phyloP scores from a whole-genome alignment of 2,797 vertebrate genomes.

The Danio tinwini region DNA sequence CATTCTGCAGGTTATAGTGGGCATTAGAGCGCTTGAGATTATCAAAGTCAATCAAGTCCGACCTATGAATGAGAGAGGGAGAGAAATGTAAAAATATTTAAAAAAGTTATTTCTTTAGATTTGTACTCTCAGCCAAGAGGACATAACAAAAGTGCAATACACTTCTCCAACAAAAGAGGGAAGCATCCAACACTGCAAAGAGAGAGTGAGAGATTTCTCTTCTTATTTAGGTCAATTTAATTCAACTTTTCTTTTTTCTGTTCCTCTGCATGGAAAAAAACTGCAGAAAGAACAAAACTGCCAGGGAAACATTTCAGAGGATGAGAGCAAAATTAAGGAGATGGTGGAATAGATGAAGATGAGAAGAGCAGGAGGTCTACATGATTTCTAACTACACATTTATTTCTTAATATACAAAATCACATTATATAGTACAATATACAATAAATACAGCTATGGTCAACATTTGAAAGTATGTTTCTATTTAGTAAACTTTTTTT shows the following conservation, averaged over 20 bases:
- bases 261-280: constrained; percentile 10
- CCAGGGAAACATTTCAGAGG: not conserved
- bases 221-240: constrained; percentile 77
- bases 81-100: not conserved
- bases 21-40: constrained; percentile 91
- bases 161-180: constrained; percentile 66
- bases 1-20: constrained; percentile 95
- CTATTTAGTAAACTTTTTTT: not conserved
- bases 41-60: constrained; percentile 93
- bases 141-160: constrained; percentile 15
- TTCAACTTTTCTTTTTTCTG: constrained; percentile 61
- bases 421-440: not conserved
- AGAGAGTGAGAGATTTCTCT: constrained; percentile 69
- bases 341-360: constrained; percentile 16
- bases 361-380: no score
- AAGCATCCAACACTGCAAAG: constrained; percentile 60
- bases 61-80: constrained; percentile 69
- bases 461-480: not conserved
- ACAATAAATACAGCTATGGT: not conserved
- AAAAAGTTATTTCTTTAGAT: not conserved
- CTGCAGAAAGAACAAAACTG: constrained; percentile 15
- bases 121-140: not conserved
- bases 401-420: not conserved
- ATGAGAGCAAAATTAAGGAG: constrained; percentile 5
- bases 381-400: not conserved